Conservation (phyloP, 2,888 invertebrate species). For the Diarsia mendica region DNA sequence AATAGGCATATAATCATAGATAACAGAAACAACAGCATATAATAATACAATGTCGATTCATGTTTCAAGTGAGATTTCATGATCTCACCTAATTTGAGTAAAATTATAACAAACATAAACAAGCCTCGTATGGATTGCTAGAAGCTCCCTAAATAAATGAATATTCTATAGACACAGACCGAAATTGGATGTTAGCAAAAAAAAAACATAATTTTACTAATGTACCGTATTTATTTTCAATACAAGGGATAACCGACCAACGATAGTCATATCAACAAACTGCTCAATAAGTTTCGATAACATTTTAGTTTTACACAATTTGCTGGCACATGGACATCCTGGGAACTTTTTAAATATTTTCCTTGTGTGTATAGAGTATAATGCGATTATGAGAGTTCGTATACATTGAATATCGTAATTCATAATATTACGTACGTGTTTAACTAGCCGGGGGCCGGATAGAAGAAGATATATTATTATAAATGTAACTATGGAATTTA, state of each 20-base stretch:
- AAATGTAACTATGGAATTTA: conserved; percentile 71
- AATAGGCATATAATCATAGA: no score
- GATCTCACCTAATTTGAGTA: background rate
- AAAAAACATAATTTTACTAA: background rate
- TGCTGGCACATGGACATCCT: conserved; percentile 23
- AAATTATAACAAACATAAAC: background rate
- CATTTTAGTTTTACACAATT: conserved; percentile 46
- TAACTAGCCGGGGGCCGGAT: conserved; percentile 53
- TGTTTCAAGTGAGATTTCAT: conserved; percentile 4
- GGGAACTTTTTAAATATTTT: conserved; percentile 38
- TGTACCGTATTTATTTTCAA: conserved; percentile 17
- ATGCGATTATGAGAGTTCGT: conserved; percentile 34
- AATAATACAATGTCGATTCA: background rate
- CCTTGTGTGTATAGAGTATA: conserved; percentile 33
- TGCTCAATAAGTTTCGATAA: conserved; percentile 55
- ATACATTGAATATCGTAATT: conserved; percentile 32
- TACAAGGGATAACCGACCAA: conserved; percentile 46
- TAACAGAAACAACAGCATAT: no score
- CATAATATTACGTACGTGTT: conserved; percentile 34
- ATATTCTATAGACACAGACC: conserved; percentile 9
- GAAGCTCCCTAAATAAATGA: background rate
- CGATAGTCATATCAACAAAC: conserved; percentile 59
- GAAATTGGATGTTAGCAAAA: background rate
- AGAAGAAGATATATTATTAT: conserved; percentile 53
- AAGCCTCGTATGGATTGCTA: background rate